phyloP scores from a whole-genome alignment of 1,140 invertebrate species.

The Heliconius hewitsoni region DNA sequence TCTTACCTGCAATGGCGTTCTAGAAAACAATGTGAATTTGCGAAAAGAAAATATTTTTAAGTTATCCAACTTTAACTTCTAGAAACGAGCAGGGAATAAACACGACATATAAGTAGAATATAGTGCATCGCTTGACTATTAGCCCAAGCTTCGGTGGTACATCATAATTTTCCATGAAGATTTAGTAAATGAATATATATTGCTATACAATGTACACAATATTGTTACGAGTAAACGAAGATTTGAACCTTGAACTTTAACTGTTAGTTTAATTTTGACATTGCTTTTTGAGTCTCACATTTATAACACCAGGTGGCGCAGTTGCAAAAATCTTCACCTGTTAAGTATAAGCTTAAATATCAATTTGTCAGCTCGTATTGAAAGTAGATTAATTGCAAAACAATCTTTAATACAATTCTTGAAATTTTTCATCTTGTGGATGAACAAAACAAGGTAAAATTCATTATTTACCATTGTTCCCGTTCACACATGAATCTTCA shows the following conservation, averaged over 20 bases:
- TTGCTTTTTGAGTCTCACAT: not conserved
- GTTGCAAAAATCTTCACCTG: no score
- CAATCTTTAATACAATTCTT: no score
- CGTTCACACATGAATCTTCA: no score
- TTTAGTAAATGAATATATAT: slow-evolving; percentile 3
- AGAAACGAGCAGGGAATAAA: not conserved
- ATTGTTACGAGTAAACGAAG: not conserved
- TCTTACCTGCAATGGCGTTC: no score
- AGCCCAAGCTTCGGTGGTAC: not conserved
- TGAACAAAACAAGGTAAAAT: no score
- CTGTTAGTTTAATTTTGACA: not conserved
- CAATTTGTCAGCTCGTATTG: no score
- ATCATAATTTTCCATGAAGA: slow-evolving; percentile 7
- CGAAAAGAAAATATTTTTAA: no score
- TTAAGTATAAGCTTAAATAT: no score
- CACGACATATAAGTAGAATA: not conserved
- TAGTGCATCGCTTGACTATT: not conserved
- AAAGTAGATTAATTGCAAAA: no score
- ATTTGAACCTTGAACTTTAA: not conserved
- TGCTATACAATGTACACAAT: not conserved
- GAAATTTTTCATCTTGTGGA: no score
- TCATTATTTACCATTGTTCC: no score
- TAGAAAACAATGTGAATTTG: no score
- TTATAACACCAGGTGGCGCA: not conserved
- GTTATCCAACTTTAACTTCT: not conserved